Conservation (phyloP, 1,140 invertebrate species). For the Bombus soroeensis region DNA sequence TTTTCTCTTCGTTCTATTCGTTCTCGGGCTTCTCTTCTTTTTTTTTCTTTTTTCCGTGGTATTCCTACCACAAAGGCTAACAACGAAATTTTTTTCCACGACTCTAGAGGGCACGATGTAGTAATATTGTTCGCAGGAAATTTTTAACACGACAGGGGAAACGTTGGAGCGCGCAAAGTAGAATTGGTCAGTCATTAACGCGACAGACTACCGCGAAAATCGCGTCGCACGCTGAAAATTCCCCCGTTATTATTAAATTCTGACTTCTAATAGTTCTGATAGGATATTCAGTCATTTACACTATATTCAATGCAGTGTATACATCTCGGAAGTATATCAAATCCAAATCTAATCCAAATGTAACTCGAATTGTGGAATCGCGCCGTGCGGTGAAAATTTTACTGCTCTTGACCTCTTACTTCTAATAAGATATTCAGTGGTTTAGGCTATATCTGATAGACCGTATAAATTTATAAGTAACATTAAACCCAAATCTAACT, state of each 20-base stretch:
- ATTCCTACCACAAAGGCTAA: background rate
- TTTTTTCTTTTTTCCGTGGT: background rate
- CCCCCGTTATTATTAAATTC: too few species aligned
- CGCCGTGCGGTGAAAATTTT: too few species aligned
- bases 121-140: background rate
- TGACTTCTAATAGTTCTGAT: too few species aligned
- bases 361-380: too few species aligned
- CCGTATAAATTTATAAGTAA: too few species aligned
- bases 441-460: too few species aligned
- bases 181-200: conserved; percentile 19
- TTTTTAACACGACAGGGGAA: background rate
- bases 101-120: background rate
- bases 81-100: conserved; percentile 17
- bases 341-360: background rate
- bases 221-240: background rate
- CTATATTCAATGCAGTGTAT: background rate
- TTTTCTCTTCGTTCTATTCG: background rate
- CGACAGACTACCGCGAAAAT: background rate
- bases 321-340: background rate
- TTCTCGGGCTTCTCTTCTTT: too few species aligned
- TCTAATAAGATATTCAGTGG: background rate
- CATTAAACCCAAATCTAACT: too few species aligned
- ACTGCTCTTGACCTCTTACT: background rate
- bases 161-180: background rate
- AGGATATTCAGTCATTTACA: too few species aligned